Evolutionary conservation across 2,888 invertebrate genomes (phyloP), one percentile per base, ranked within the genome.

Genomic region (Tipula unca): DNA sequence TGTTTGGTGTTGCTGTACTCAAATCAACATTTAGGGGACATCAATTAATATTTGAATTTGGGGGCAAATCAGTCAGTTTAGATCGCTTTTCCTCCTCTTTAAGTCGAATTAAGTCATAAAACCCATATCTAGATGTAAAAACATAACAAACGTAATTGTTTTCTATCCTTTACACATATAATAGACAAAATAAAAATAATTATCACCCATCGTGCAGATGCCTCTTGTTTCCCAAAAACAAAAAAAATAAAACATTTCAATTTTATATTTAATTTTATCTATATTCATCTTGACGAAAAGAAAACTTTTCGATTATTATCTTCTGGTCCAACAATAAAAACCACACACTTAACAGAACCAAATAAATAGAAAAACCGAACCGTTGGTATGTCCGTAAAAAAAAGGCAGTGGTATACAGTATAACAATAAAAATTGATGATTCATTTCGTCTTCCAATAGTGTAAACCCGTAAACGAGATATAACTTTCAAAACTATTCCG

Each of bases 391-490:
- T 25, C 69, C 25, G 69, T 69, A 25, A 69, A 69, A 48, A n/a
- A 13, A 10, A 3, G 69, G 25, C 10, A 69, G 3, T 10, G n/a
- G n/a, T 69, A 25, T 25, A 69, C 25, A 69, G 13, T 10, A n/a
- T n/a, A 69, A 69, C 69, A 69, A 69, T 69, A 69, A 69, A 69
- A 69, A 69, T 69, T 69, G 69, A 69, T 69, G 69, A 69, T 69
- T 69, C 69, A 69, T 20, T 69, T 17, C 20, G 48, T 54, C 17
- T 54, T 6, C 17, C 48, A 6, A 17, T 54, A 54, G 69, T 25
- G 69, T 69, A 25, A 32, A 17, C 17, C 20, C 69, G 10, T 69
- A 69, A 69, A 69, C 69, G 10, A 69, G 69, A 69, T 69, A 20
- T 25, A 69, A 69, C 69, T 69, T 69, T 69, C 69, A 10, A 69